These are phyloP conservation scores for Synanthedon andrenaeformis DNA, from an alignment of 2,888 invertebrate genomes.

Conservation along the genomic window DNA sequence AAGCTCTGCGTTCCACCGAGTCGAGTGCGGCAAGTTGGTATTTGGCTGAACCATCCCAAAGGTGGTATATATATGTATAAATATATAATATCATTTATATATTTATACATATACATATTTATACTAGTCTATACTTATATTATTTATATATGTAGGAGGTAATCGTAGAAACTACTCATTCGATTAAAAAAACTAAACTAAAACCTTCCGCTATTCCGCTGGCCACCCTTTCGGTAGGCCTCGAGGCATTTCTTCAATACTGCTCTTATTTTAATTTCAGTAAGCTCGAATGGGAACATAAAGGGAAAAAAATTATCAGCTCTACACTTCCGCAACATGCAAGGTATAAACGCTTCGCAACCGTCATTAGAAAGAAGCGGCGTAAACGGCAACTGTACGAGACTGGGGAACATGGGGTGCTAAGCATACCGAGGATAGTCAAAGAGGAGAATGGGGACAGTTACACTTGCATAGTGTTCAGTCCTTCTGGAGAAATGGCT, in stretches of 20 bases:
- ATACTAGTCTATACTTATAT: no score
- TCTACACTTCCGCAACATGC: conserved; percentile 41
- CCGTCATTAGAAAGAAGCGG: conserved; percentile 25
- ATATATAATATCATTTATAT: no score
- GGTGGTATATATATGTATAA: no score
- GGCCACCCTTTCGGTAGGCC: no score
- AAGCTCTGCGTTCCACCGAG: no score
- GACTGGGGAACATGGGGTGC: conserved; percentile 62
- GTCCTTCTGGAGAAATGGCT: conserved; percentile 81
- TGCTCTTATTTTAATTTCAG: conserved; percentile 11
- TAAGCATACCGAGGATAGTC: conserved; percentile 71
- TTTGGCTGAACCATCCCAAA: no score
- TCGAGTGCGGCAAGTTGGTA: no score
- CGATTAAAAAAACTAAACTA: no score
- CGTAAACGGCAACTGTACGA: conserved; percentile 47
- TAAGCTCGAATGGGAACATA: conserved; percentile 63
- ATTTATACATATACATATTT: no score
- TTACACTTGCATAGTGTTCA: conserved; percentile 84
- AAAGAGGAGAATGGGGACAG: conserved; percentile 78
- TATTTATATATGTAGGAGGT: no score
- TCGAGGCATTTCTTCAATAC: neutral
- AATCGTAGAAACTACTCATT: no score
- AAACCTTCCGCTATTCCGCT: no score
- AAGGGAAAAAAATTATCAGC: conserved; percentile 47
- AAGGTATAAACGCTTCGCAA: conserved; percentile 38